Conservation (phyloP, 2,113 vertebrate species). For the Pedetes capensis region DNA sequence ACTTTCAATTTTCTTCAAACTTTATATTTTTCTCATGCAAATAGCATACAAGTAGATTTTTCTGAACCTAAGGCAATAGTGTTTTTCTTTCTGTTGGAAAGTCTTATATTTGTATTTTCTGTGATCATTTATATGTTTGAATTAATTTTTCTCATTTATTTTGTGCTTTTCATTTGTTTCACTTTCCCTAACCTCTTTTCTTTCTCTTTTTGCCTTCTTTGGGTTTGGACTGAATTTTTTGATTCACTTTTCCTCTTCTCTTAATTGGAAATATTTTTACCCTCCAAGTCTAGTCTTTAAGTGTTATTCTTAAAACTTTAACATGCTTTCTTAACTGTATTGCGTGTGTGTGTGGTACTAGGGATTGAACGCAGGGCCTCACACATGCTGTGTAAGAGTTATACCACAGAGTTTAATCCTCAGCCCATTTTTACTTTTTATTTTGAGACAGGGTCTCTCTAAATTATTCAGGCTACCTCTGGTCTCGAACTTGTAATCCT, state of each 20-base stretch:
- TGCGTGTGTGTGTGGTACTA: too few relatives aligned
- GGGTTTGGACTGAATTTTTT: not conserved
- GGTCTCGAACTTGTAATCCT: too few relatives aligned
- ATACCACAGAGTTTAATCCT: too few relatives aligned
- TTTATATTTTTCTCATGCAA: not conserved
- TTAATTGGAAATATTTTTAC: not conserved
- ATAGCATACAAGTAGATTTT: not conserved
- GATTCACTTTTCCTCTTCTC: not conserved
- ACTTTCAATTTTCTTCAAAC: not conserved
- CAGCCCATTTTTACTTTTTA: too few relatives aligned
- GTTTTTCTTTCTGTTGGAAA: not conserved
- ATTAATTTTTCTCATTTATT: not conserved
- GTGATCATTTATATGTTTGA: not conserved
- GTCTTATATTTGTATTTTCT: not conserved
- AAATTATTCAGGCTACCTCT: too few relatives aligned
- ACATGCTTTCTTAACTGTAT: not conserved
- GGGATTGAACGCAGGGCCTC: too few relatives aligned
- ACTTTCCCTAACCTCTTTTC: not conserved
- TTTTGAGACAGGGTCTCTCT: too few relatives aligned
- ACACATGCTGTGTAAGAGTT: too few relatives aligned
- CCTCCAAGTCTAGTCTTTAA: not conserved
- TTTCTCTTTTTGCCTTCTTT: not conserved
- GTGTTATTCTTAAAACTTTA: not conserved
- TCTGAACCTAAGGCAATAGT: not conserved
- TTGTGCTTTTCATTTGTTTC: not conserved